Base-by-base conservation (phyloP, 30 jellyfish, hydroid and myxozoan species). In the Pelagia noctiluca region DNA sequence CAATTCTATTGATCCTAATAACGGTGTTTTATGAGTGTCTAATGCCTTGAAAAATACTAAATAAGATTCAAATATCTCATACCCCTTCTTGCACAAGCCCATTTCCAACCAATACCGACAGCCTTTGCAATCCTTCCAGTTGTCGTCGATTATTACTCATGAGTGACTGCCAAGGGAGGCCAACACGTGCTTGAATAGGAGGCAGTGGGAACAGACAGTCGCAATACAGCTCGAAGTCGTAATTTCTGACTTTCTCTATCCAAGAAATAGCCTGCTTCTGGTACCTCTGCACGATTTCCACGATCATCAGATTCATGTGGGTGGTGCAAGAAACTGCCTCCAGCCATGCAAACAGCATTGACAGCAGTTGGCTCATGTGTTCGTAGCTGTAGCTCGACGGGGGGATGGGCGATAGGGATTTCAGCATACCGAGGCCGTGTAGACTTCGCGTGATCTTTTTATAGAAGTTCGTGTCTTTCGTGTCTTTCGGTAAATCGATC, bases 121-220 rank as follows among this genome's bases (percentile, higher is more conserved):
- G 60, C 46, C 94, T 82, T 74, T 92, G 96, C 53, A 92, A 38
- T 21, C 95, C 90, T 81, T 92, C 98, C 16, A 86, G 81, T 35
- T 75, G 92, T 69, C 86, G 91, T 26, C 96, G 80, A 34, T 70
- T 93, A 31, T 75, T 86, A 50, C 98, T 92, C 88, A 92, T 79
- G 5, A 92, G 86, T 60, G 93, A 70, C 24, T 88, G 82, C 97
- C 97, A 92, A 23, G 97, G 97, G 80, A 79, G 94, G 60, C 98
- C 98, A 30, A 92, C 92, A 33, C 96, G 77, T 2, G 98, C 98
- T 77, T 86, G 80, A 25, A 79, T 80, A 33, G 98, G 96, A 36
- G 97, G 97, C 69, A 66, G 49, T 25, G 98, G 98, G 50, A 92
- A 69, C 75, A 92, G 63, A 57, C 98, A 92, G 80, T 80, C 84